Base-by-base conservation (phyloP, 2,888 invertebrate genomes). In the Hymenopus coronatus region DNA sequence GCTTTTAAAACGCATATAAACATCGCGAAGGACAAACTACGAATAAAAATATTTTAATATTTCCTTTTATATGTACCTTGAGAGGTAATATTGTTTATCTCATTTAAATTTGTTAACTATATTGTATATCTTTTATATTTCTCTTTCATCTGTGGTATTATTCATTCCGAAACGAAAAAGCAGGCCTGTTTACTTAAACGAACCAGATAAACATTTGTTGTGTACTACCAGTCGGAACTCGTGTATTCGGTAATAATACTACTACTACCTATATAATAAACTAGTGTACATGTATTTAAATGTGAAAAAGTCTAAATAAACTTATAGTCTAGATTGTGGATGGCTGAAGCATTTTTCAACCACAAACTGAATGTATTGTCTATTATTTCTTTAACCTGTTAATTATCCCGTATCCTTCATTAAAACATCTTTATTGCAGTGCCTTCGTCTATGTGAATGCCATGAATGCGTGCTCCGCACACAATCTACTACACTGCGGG, bases 271-370 rank as follows among this genome's bases (percentile, higher is more conserved):
- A 87, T 87, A 87, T 87, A 87, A 82, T 82, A 87, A 15, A 33
- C 25, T 87, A 82, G 87, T 82, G 87, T 88, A 82, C 88, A 84
- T 88, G 88, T 88, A 88, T 81, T 88, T 88, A 88, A 88, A 88
- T 88, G 88, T 88, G 88, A 81, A 88, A 84, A 88, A 70, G 25
- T 70, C 81, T 85, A 83, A 84, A 84, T 88, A 84, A 88, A 88
- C 84, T 84, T 84, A 7, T 82, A 87, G 87, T 81, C 33, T 87
- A 87, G 87, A 20, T 88, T 88, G 88, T 88, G 88, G 81, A 88
- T 85, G 88, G 85, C 84, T 84, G 84, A 70, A 88, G 20, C 54
- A 70, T 70, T 70, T 70, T 70, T 70, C 54, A 70, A 70, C 54
- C 54, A 70, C 54, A 70, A 70, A 70, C 4, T 20, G 15, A 25